A percentile compares a stretch with the other conserved stretches of the same genome.
phyloP scores from a whole-genome alignment of 2,888 invertebrate species.

The Hyppa rectilinea region DNA sequence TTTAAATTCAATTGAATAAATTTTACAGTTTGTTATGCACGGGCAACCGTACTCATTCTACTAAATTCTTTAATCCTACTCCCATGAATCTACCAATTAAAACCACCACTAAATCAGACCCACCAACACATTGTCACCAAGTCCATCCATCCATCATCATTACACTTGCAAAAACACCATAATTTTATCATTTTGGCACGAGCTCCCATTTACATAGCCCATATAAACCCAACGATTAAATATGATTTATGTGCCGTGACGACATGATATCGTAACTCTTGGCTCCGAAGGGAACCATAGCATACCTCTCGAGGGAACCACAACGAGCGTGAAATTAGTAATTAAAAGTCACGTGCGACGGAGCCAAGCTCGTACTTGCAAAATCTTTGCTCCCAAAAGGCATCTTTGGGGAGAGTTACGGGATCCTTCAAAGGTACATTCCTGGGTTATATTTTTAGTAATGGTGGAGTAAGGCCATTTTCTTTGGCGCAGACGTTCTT shows the following conservation, averaged over 20 bases:
- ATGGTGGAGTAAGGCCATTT: conserved; percentile 30
- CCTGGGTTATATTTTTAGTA: conserved; percentile 54
- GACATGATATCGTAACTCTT: conserved; percentile 75
- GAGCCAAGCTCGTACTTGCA: conserved; percentile 71
- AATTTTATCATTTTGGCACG: conserved; percentile 61
- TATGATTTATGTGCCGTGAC: conserved; percentile 86
- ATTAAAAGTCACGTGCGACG: conserved; percentile 85
- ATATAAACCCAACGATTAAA: conserved; percentile 80
- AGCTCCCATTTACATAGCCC: conserved; percentile 74
- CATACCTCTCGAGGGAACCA: conserved; percentile 79
- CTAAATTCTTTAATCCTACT: background rate
- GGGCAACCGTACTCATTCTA: background rate
- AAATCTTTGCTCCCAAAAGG: conserved; percentile 69
- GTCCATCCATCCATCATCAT: conserved; percentile 57
- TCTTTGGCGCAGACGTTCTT: conserved; percentile 24
- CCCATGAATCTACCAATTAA: conserved; percentile 16
- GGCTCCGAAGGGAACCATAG: conserved; percentile 71
- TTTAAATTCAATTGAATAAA: too few relatives aligned
- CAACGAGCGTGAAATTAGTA: conserved; percentile 87
- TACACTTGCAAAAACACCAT: conserved; percentile 62
- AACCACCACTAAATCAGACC: conserved; percentile 16
- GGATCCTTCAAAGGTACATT: conserved; percentile 46
- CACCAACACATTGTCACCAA: conserved; percentile 21
- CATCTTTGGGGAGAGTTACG: conserved; percentile 56
- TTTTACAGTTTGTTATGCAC: too few relatives aligned